Evolutionary conservation across 2,888 invertebrate genomes (phyloP), one percentile per base, ranked within the genome.

Genomic region (Trissolcus brochymenae): DNA sequence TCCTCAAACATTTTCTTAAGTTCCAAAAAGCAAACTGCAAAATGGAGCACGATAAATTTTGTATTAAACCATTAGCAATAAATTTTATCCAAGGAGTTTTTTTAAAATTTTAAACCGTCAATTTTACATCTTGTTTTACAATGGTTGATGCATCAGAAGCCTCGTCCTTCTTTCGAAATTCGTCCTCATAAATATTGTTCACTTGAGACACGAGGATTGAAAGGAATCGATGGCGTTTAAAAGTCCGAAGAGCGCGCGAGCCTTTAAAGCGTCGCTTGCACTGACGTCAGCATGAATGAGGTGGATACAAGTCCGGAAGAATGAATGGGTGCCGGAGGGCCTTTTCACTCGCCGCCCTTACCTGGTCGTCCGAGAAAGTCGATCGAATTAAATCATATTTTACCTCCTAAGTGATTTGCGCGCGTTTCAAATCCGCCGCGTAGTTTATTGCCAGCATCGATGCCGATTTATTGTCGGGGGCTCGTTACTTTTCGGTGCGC

Each of bases 281-380:
- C 35, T 67, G 74, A 74, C 74, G 74, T 67, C 66, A 56, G 67
- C 61, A 67, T 67, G 57, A 74, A 74, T 67, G 67, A 74, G 74
- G 62, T 41, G 53, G 62, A 74, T 53, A 62, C 67, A 64, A 68
- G 57, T 75, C 60, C 53, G 41, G 41, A 59, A 68, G 59, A 75
- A 68, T 75, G 75, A 75, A 75, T 75, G 68, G 60, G 64, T 40
- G 68, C 75, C 68, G 11, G 50, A 64, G 68, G 74, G 61, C 64
- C 59, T 61, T 62, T 67, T 75, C 51, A 3, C 19, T 6, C n/a
- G 43, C 51, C 29, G 41, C 21, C 55, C 25, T 6, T 71, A 56
- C 56, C 62, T 71, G 62, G 9, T 4, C 51, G 49, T 16, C 17
- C 35, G 64, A 62, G 64, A 67, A 75, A 67, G 67, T 53, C 51